Evolutionary conservation across 2,888 invertebrate genomes (phyloP).

Genomic region (Eupithecia subumbrata): DNA sequence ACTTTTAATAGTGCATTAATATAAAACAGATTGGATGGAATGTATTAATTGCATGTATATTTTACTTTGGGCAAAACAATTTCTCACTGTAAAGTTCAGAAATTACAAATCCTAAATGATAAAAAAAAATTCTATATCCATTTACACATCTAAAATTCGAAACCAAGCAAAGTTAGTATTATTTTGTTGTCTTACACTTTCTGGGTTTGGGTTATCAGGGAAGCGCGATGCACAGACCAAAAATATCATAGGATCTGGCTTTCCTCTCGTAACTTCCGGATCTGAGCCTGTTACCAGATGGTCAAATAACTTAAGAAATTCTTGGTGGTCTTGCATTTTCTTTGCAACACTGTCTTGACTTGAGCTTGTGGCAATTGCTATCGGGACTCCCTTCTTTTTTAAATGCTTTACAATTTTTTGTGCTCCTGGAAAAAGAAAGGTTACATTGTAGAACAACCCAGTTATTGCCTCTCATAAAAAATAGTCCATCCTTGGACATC

Average conservation of each 20-base stretch:
- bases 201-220: slow-evolving; percentile 85
- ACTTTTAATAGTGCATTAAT: too few relatives aligned
- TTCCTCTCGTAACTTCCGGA: slow-evolving; percentile 92
- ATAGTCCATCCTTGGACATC: too few relatives aligned
- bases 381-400: slow-evolving; percentile 88
- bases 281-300: slow-evolving; percentile 93
- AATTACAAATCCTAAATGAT: not conserved
- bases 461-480: too few relatives aligned
- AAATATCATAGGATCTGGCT: slow-evolving; percentile 95
- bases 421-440: slow-evolving; percentile 84
- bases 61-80: not conserved
- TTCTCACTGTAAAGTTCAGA: not conserved
- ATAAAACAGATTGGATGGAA: too few relatives aligned
- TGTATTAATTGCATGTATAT: not conserved
- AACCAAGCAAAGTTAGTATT: not conserved
- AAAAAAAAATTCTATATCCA: not conserved
- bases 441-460: not conserved
- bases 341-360: slow-evolving; percentile 87
- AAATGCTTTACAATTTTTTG: slow-evolving; percentile 90
- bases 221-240: slow-evolving; percentile 90
- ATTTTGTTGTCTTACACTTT: slow-evolving; percentile 70
- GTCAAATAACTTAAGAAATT: slow-evolving; percentile 86
- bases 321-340: slow-evolving; percentile 87
- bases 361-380: slow-evolving; percentile 95
- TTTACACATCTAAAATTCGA: not conserved